Evolutionary conservation across 2,797 vertebrate species (phyloP), one percentile per base, ranked within the genome.

Genomic region (Labeo calbasu): DNA sequence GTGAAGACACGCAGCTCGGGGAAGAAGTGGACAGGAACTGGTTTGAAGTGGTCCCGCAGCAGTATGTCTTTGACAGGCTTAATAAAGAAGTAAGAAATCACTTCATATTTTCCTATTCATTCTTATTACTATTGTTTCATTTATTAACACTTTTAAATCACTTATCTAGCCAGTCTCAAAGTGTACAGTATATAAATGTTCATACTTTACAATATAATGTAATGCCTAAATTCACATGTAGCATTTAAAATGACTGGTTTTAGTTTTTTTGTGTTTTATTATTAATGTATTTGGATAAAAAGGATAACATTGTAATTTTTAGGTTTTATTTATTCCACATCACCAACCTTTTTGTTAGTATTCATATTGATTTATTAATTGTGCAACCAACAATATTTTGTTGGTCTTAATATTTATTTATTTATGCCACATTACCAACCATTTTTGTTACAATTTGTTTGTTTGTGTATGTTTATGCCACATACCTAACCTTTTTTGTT

Each of bases 21-120:
- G 97, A 99, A 90, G 98, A 99, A 89, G 97, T 99, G 61, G 97
- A 98, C 88, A 94, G 97, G 79, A 97, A 99, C 95, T 99, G 98
- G 98, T 96, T 94, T 0, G 98, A 99, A 92, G 96, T 99, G 6
- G 93, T 97, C 84, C 98, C 97, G 0, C 96, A 97, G 93, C 97
- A 99, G 89, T 98, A 97, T 81, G 90, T 99, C 81, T 99, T 99
- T 15, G 94, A 96, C 88, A 93, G 98, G 82, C 95, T 98, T 55
- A 92, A 92, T 79, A 95, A 95, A 4, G 97, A 99, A 97, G 98
- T 98, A 84, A 85, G 76, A 79, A 63, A 55, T 4, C 32, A 17
- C 15, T 53, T 17, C 40, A 6, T 36, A 55, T 72, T 7, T 57
- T 66, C 25, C 12, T 53, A 5, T 32, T 53, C 50, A 21, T 50